Evolutionary conservation across 30 jellyfish, hydroid and myxozoan species (phyloP), one percentile per base, ranked within the genome.

Genomic region (Aurelia coerulea): DNA sequence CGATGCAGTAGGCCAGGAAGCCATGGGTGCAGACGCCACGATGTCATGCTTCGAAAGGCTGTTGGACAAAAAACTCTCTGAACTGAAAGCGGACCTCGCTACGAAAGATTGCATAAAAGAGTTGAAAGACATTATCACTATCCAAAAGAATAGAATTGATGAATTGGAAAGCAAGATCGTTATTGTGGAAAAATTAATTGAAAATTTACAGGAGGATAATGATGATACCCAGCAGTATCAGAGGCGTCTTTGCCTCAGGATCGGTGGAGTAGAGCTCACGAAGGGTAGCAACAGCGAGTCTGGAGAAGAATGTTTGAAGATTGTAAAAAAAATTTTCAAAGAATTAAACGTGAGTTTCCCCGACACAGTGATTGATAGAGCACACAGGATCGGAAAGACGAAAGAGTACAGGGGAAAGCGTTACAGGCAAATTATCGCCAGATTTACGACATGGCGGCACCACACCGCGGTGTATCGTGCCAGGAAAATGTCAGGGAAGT

Each of bases 21-120:
- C 65, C 65, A 53, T 53, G 65, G 65, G 65, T 53, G 65, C 65
- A 53, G 65, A 53, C 65, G 65, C 65, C 65, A 53, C 65, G 65
- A 53, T 53, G 65, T 53, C 65, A 53, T 53, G 65, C 65, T 53
- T 53, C 65, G 65, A 53, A 53, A 53, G 65, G 65, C 65, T 53
- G 65, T 53, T 53, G 65, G 65, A 53, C 65, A 53, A 53, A n/a
- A 53, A 53, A 53, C 65, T 53, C 65, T 53, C 65, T 53, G 65
- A 53, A 53, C 65, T 53, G 65, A 53, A 53, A 53, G 65, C 65
- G 65, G 65, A 53, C 65, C 65, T 53, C 65, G 65, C 65, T 53
- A 53, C 65, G 65, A 53, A 53, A 15, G 65, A 53, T 53, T 53
- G 65, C 65, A 53, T n/a, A n/a, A n/a, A n/a, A n/a, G n/a, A n/a